Evolutionary conservation across 2,797 vertebrate genomes (phyloP), one percentile per base, ranked within the genome.

Genomic region (Enteromius mattozi): DNA sequence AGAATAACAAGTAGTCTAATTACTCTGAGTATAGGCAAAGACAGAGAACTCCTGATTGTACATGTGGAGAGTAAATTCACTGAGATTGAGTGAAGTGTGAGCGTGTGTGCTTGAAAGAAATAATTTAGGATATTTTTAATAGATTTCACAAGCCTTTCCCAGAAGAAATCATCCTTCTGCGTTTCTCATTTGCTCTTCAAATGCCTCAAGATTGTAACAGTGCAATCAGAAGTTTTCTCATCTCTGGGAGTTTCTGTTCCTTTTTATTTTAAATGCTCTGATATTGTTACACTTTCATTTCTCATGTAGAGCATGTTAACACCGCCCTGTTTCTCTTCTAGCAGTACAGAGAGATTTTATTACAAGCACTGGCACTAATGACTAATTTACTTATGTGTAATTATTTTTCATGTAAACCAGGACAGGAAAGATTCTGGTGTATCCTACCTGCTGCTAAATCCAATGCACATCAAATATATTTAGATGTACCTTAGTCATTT

Each of bases 61-160:
- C 66, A 69, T 7, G 47, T 70, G 49, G 30, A 80, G 47, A 69
- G 63, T 69, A 37, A 19, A 49, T 49, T 66, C 12, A 35, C 61
- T n/a, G 12, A 37, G 47, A 70, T 21, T 19, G 66, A 30, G 65
- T 54, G 37, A 3, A 8, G 71, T 24, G 6, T 1, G 17, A 6
- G 69, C 21, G 24, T 37, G 70, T 59, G 37, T 9, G 79, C 19
- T 56, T 45, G 63, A 51, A 59, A 77, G 8, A 56, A 74, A 61
- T 80, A 87, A 85, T 81, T 83, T 66, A 56, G 69, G 71, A 85
- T 69, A 54, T 82, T 76, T 66, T 59, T 59, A 33, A 65, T 59
- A 72, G 30, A 54, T 77, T 80, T 83, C 59, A 49, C 70, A 82
- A 83, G 83, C 65, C 56, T 77, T 37, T 82, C 82, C 71, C 81